phyloP scores from a whole-genome alignment of 2,888 invertebrate genomes.

The Euspilapteryx auroguttella region DNA sequence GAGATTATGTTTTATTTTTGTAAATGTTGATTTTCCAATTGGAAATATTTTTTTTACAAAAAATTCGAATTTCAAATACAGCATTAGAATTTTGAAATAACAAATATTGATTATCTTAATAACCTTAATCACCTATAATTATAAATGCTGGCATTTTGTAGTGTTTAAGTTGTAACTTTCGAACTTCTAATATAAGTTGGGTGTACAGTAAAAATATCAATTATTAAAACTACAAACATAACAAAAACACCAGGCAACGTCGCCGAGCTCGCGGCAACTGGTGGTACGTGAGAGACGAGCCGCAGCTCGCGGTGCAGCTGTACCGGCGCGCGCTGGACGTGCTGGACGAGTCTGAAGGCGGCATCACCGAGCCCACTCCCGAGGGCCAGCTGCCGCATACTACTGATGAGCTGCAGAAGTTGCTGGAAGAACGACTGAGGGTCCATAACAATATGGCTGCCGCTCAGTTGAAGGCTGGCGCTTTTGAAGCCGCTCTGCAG shows the following conservation, averaged over 20 bases:
- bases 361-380: conserved; percentile 58
- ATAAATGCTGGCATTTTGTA: too few relatives aligned
- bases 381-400: conserved; percentile 37
- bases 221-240: too few relatives aligned
- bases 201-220: too few relatives aligned
- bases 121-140: too few relatives aligned
- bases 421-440: conserved; percentile 79
- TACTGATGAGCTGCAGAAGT: conserved; percentile 24
- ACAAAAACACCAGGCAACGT: conserved; percentile 20
- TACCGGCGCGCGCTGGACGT: conserved; percentile 85
- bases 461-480: conserved; percentile 86
- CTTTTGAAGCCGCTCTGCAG: conserved; percentile 81
- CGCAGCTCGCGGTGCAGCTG: conserved; percentile 79
- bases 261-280: conserved; percentile 85
- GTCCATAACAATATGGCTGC: conserved; percentile 93
- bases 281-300: conserved; percentile 85
- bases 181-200: too few relatives aligned
- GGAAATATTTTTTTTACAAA: too few relatives aligned
- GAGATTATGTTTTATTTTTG: too few relatives aligned
- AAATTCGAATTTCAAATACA: too few relatives aligned
- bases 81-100: too few relatives aligned
- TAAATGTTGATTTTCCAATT: too few relatives aligned
- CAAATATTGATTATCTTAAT: too few relatives aligned
- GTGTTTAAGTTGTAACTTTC: too few relatives aligned
- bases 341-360: conserved; percentile 15